These are phyloP conservation scores for Bothrops jararaca DNA, from an alignment of 2,113 vertebrate species.

Conservation along the genomic window DNA sequence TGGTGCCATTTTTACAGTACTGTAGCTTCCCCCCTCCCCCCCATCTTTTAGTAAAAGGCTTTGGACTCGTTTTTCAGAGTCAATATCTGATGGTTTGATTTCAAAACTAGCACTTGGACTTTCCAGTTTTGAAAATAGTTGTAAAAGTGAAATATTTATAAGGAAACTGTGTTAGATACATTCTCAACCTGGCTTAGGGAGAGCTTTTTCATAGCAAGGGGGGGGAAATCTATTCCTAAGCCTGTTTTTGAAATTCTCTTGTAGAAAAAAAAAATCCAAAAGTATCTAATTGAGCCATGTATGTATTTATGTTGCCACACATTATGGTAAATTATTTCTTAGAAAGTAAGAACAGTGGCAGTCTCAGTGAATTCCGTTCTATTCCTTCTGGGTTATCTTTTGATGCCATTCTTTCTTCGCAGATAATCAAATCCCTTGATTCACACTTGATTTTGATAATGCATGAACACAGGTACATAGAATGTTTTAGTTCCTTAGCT, in stretches of 20 bases:
- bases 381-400: neutral
- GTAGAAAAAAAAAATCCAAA: neutral
- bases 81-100: neutral
- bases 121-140: neutral
- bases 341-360: neutral
- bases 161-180: neutral
- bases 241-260: neutral
- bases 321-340: neutral
- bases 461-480: neutral
- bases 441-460: neutral
- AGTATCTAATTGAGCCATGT: neutral
- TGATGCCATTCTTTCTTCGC: neutral
- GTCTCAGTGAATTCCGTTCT: neutral
- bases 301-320: neutral
- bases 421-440: neutral
- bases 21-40: neutral
- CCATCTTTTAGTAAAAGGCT: conserved; percentile 5
- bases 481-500: neutral
- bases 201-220: neutral
- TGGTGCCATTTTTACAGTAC: conserved; percentile 7
- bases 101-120: neutral
- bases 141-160: neutral
- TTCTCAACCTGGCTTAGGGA: neutral
- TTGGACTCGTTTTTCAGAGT: neutral
- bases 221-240: neutral